Percentiles rank a stretch among this genome's conserved stretches.
Conservation (phyloP, 2,888 invertebrate species). For the Cremastinae sp. region DNA sequence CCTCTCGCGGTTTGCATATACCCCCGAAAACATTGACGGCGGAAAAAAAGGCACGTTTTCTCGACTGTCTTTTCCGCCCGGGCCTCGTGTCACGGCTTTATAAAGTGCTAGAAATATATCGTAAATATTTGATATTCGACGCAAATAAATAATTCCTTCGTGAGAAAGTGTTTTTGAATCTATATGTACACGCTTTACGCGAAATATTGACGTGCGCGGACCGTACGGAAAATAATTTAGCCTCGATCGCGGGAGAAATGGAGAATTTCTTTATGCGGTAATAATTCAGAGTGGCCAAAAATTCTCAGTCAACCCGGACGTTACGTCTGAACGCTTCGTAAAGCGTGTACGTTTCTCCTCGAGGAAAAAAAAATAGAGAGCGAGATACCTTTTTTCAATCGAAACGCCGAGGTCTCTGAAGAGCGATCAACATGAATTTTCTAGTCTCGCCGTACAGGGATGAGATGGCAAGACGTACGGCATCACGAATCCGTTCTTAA, state of each 20-base stretch:
- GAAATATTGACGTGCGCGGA: not conserved
- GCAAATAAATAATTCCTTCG: constrained; percentile 59
- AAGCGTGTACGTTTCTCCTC: constrained; percentile 67
- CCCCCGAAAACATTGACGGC: constrained; percentile 51
- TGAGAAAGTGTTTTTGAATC: constrained; percentile 10
- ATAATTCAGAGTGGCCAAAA: constrained; percentile 60
- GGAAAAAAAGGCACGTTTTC: constrained; percentile 61
- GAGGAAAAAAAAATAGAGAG: constrained; percentile 62
- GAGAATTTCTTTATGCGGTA: constrained; percentile 45
- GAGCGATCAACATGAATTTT: constrained; percentile 76
- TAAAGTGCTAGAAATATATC: constrained; percentile 63
- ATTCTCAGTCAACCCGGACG: constrained; percentile 53
- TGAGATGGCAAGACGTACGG: constrained; percentile 58
- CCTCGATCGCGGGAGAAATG: constrained; percentile 48
- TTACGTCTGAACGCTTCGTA: constrained; percentile 68
- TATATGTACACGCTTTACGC: constrained; percentile 6
- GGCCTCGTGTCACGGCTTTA: constrained; percentile 57
- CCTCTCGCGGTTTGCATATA: constrained; percentile 56
- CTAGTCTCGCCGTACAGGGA: constrained; percentile 67
- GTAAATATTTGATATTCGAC: constrained; percentile 59
- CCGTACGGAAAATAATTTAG: constrained; percentile 58
- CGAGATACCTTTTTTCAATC: constrained; percentile 75
- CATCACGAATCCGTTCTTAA: constrained; percentile 73
- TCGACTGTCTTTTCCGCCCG: constrained; percentile 58
- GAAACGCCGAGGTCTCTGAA: constrained; percentile 66